A percentile compares a stretch with the other conserved stretches of the same genome.
Evolutionary conservation across 2,113 vertebrate species (phyloP).

Genomic region (Cryptomyrus ogoouensis): DNA sequence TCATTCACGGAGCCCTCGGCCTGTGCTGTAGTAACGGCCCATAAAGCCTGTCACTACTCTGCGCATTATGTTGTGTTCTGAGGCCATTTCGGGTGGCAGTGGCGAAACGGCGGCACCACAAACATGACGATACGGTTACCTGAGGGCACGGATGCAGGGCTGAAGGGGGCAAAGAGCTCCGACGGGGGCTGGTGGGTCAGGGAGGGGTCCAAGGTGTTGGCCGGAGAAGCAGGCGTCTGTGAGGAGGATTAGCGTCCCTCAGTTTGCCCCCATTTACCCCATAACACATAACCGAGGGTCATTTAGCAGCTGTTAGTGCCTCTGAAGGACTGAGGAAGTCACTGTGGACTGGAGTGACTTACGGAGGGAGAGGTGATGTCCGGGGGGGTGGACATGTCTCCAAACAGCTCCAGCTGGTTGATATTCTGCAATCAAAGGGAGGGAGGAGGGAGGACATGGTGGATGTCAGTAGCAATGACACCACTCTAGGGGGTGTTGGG

Average conservation of each 20-base stretch:
- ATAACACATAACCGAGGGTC: not conserved
- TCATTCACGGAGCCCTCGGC: not conserved
- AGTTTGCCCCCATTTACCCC: not conserved
- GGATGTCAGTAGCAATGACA: not conserved
- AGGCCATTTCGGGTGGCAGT: not conserved
- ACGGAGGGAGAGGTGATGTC: slow-evolving; percentile 86
- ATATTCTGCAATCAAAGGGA: slow-evolving; percentile 71
- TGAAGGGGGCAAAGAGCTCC: slow-evolving; percentile 87
- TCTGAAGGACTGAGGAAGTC: not conserved
- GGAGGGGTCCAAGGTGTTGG: slow-evolving; percentile 91
- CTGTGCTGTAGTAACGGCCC: too few relatives aligned
- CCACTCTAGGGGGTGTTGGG: not conserved
- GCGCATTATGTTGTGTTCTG: not conserved
- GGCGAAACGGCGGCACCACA: not conserved
- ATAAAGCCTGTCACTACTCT: not conserved
- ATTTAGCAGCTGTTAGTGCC: not conserved
- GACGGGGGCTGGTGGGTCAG: slow-evolving; percentile 78
- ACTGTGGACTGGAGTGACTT: slow-evolving; percentile 36
- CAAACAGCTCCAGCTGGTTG: slow-evolving; percentile 97
- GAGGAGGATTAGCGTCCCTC: slow-evolving; percentile 16
- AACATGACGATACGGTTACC: slow-evolving; percentile 51
- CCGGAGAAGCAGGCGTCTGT: slow-evolving; percentile 96
- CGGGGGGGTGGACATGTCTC: slow-evolving; percentile 98
- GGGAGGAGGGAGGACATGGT: not conserved
- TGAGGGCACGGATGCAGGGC: slow-evolving; percentile 90